Conservation (phyloP, 2,113 vertebrate species). For the Agapornis roseicollis region DNA sequence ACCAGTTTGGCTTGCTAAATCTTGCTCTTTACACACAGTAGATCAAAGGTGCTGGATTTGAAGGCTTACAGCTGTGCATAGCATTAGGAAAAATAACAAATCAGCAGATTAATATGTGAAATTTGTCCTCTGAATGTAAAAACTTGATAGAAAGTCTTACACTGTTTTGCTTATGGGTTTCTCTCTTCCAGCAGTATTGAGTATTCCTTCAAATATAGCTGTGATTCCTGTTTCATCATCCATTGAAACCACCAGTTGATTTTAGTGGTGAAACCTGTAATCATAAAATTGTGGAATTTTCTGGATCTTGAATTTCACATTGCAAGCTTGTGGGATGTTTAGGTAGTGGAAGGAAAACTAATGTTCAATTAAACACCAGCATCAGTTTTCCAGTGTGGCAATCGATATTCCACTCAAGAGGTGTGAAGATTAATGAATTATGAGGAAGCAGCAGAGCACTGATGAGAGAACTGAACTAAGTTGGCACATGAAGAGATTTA, state of each 20-base stretch:
- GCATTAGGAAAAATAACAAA: background rate
- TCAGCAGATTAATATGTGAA: background rate
- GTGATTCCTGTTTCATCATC: background rate
- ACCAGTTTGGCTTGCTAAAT: background rate
- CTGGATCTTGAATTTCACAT: background rate
- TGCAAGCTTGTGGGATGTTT: background rate
- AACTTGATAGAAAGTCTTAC: background rate
- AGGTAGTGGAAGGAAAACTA: background rate
- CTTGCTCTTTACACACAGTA: background rate
- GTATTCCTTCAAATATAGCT: background rate
- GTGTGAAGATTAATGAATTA: background rate
- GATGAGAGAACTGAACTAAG: background rate
- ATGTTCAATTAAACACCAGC: background rate
- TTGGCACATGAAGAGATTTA: background rate
- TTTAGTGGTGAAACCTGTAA: background rate
- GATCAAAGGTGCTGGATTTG: background rate
- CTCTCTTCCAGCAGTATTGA: background rate
- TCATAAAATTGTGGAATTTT: background rate
- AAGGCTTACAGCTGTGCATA: background rate
- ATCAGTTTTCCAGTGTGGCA: background rate
- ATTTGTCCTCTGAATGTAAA: background rate
- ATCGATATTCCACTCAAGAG: background rate
- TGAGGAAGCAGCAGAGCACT: background rate
- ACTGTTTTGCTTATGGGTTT: rapidly evolving
- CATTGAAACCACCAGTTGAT: background rate